Conservation (phyloP, 2,797 vertebrate genomes). For the Onychomys arenicola region DNA sequence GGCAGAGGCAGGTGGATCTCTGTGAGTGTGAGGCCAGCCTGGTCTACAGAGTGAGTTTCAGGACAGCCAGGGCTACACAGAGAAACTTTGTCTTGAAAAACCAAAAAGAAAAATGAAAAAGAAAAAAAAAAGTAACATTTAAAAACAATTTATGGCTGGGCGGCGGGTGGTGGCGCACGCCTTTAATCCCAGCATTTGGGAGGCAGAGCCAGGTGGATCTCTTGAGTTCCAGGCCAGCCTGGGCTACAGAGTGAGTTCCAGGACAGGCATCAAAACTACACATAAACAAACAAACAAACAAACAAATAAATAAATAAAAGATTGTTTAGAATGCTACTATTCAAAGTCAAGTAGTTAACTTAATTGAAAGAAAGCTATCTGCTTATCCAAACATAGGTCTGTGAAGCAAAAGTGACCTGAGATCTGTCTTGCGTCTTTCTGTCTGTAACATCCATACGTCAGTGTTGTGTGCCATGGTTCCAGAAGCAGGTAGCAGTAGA, state of each 20-base stretch:
- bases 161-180: no score
- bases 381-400: background rate
- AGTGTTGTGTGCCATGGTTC: slow-evolving; percentile 21
- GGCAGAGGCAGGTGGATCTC: background rate
- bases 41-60: background rate
- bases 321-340: slow-evolving; percentile 43
- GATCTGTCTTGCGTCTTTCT: background rate
- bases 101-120: background rate
- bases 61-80: background rate
- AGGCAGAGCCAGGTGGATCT: no score
- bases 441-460: slow-evolving; percentile 19
- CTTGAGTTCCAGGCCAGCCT: no score
- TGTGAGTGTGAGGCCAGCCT: background rate
- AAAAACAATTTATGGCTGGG: no score
- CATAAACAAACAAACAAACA: no score
- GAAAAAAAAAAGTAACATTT: background rate
- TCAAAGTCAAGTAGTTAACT: slow-evolving; percentile 9
- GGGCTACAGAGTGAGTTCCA: no score
- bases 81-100: background rate
- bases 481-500: background rate
- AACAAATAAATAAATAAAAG: no score
- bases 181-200: no score
- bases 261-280: no score
- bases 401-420: background rate
- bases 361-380: background rate